Evolutionary conservation across 2,113 vertebrate species (phyloP), one percentile per base, ranked within the genome.

Genomic region (Apaloderma vittatum): DNA sequence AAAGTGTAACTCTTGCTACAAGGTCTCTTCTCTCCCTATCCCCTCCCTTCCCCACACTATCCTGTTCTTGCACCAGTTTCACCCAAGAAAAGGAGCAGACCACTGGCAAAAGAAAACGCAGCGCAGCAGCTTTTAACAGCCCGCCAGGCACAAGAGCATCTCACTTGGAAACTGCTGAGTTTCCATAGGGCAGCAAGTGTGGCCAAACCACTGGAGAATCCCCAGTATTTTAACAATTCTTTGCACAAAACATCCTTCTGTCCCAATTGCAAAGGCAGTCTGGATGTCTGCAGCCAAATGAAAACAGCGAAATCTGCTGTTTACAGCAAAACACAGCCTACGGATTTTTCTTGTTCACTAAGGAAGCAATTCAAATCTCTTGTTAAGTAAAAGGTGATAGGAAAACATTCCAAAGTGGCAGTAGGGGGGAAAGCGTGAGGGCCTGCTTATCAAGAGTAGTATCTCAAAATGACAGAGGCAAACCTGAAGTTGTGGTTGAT

Each of bases 291-390:
- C 83, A 79, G 90, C 34, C 73, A 85, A 95, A 94, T 18, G 37
- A 72, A 94, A 92, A 92, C 78, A 92, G 52, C 82, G 29, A 94
- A 97, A 96, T 96, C 91, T 94, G 94, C 92, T 97, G 92, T 92
- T 97, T 92, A 95, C 66, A 88, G 92, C 86, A 95, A 95, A 96
- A 96, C 86, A 94, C 83, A 91, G 88, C 86, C 93, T 54, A 94
- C 55, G 0, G 0, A 24, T 72, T 88, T 32, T 48, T 34, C 75
- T 59, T 67, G 26, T 43, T 94, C 79, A 34, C 63, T 30, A 65
- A 87, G 61, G 68, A 93, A 90, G 51, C 63, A 46, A 72, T 65
- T 94, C 61, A 71, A 63, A 89, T 57, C 36, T 87, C 87, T 45
- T 46, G 21, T 58, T 84, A 94, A 80, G 63, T 49, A 94, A 90